Evolutionary conservation across 2,113 vertebrate species (phyloP), one percentile per base, ranked within the genome.

Genomic region (Jacana jacana): DNA sequence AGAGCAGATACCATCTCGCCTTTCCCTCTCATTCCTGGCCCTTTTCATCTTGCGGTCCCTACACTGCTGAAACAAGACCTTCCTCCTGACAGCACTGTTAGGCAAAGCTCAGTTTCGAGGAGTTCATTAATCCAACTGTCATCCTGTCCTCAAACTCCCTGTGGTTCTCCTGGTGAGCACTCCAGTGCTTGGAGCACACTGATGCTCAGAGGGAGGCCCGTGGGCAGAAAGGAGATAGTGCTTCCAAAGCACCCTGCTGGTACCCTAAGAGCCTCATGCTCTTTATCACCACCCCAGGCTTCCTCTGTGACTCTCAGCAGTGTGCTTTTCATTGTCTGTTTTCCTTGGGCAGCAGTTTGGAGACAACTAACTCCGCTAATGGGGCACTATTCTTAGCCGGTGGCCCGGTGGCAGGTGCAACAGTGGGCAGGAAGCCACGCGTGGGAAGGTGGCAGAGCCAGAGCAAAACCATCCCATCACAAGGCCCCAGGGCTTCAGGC

Each of bases 381-480:
- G 8, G 65, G 48, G 13, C 28, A 9, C 84, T 85, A 57, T 73
- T 87, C 79, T 82, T 55, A 88, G 81, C 33, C 4, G 0, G 25
- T 8, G 2, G 27, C 90, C 61, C 3, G 0, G 39, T 0, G 2
- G 86, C 90, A 88, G 88, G 68, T 71, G 91, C 64, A 51, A 68
- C 60, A 2, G 14, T 63, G 82, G 94, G 86, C 72, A 12, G 77
- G 37, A 13, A 58, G 68, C 30, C 1, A 0, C 2, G 0, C 0
- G 23, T 55, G 81, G 86, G 73, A 55, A 79, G 80, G 57, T 0
- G 17, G 51, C 58, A 7, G 17, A 54, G 31, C 46, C 28, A 1
- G 17, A 5, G 49, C 0, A 1, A 51, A 27, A 25, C 42, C 30
- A 6, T 15, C 64, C 55, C 1, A 0, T 37, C 5, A 0, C 6